These are phyloP conservation scores for Palythoa caribaeorum DNA, from an alignment of 92 coral and sea anemone species.

Conservation along the genomic window DNA sequence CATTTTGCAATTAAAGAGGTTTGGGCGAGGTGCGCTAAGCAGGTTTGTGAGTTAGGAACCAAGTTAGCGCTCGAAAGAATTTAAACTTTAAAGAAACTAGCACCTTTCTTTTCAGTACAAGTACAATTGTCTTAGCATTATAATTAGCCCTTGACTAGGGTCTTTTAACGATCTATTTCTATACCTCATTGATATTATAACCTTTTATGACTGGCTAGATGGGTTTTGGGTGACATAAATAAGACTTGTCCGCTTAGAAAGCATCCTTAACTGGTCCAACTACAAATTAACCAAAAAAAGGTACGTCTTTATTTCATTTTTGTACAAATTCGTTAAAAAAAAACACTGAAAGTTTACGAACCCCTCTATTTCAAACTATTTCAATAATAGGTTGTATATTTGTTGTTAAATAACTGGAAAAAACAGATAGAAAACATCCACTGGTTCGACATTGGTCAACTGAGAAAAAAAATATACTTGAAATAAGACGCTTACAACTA, in stretches of 20 bases:
- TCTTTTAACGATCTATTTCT: background rate
- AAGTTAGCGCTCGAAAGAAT: background rate
- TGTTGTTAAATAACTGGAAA: no score
- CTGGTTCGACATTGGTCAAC: no score
- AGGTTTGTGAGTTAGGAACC: background rate
- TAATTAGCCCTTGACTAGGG: background rate
- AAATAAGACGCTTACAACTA: no score
- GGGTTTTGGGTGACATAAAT: background rate
- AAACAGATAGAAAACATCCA: no score
- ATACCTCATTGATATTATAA: background rate
- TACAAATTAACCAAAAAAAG: no score
- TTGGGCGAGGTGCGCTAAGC: background rate
- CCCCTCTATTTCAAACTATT: no score
- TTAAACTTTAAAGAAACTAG: background rate
- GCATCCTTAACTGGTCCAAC: background rate
- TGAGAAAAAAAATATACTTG: no score
- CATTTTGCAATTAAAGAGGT: background rate
- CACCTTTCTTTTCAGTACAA: slow-evolving; percentile 1
- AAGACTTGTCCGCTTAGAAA: background rate
- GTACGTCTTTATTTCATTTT: no score
- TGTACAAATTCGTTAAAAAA: no score
- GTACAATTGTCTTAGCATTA: background rate
- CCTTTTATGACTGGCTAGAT: background rate
- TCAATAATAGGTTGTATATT: no score
- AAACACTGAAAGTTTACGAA: no score